These are phyloP conservation scores for Drosophila parvula DNA, from an alignment of 1,140 invertebrate species.

Conservation along the genomic window DNA sequence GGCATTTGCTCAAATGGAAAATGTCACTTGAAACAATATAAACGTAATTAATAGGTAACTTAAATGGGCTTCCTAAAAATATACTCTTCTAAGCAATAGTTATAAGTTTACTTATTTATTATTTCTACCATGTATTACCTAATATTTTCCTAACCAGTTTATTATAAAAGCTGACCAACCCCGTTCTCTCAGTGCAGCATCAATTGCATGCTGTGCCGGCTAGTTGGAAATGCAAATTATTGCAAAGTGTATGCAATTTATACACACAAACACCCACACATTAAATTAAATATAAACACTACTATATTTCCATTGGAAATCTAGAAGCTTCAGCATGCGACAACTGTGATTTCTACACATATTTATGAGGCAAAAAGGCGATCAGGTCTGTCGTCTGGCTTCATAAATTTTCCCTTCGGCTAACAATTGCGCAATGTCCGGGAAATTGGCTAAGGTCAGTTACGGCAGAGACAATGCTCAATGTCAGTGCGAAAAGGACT, in stretches of 20 bases:
- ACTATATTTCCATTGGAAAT: conserved; percentile 38
- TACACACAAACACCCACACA: conserved; percentile 34
- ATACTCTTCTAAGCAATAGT: neutral
- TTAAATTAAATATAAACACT: conserved; percentile 55
- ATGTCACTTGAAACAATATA: neutral
- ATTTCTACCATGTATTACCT: neutral
- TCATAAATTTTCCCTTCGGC: conserved; percentile 25
- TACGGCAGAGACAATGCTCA: conserved; percentile 27
- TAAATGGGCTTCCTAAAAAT: neutral
- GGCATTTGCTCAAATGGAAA: conserved; percentile 21
- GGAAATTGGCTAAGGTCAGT: conserved; percentile 69
- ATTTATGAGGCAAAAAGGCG: conserved; percentile 16
- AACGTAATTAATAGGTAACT: neutral
- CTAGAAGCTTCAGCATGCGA: conserved; percentile 35
- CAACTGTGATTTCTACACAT: conserved; percentile 13
- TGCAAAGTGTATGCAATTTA: conserved; percentile 65
- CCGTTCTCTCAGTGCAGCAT: conserved; percentile 5
- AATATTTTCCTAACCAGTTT: neutral
- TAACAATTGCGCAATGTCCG: conserved; percentile 38
- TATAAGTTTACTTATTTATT: too few species aligned
- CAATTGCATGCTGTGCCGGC: conserved; percentile 31
- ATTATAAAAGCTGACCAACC: neutral
- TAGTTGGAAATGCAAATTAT: conserved; percentile 59
- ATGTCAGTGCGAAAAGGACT: conserved; percentile 21
- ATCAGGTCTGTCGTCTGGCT: conserved; percentile 13